phyloP scores from a whole-genome alignment of 2,797 vertebrate species.

The Discoglossus pictus region DNA sequence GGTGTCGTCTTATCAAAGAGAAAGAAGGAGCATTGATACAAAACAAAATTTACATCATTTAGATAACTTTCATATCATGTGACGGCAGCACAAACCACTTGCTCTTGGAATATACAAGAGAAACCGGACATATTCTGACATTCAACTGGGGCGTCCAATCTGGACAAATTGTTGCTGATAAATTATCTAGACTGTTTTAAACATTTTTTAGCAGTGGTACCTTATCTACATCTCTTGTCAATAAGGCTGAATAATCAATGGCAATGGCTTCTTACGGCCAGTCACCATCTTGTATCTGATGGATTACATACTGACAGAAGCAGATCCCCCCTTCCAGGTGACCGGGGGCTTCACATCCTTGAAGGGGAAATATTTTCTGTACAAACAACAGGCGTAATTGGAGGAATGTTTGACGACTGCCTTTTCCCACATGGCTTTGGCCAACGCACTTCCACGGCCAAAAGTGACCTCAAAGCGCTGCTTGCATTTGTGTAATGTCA shows the following conservation, averaged over 20 bases:
- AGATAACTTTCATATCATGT: no score
- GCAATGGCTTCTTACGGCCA: background rate
- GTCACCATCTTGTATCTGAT: slow-evolving; percentile 7
- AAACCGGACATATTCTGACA: no score
- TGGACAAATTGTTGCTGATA: no score
- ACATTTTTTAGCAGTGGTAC: no score
- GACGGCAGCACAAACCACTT: no score
- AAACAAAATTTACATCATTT: no score
- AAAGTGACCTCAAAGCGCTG: slow-evolving; percentile 53
- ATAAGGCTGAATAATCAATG: background rate
- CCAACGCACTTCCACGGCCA: slow-evolving; percentile 14
- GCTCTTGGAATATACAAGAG: no score
- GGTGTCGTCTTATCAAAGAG: no score
- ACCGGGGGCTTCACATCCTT: slow-evolving; percentile 4
- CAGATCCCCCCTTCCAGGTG: slow-evolving; percentile 60
- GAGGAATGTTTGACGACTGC: slow-evolving; percentile 59
- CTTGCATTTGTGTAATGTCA: slow-evolving; percentile 58
- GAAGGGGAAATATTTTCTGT: slow-evolving; percentile 59
- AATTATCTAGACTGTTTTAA: no score
- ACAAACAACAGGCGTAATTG: slow-evolving; percentile 61
- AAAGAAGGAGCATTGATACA: no score
- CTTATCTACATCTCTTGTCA: no score
- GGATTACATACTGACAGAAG: slow-evolving; percentile 65
- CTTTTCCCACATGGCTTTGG: slow-evolving; percentile 56
- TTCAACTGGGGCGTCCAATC: no score